Conservation (phyloP, 2,113 vertebrate species). For the Sorex fumeus region DNA sequence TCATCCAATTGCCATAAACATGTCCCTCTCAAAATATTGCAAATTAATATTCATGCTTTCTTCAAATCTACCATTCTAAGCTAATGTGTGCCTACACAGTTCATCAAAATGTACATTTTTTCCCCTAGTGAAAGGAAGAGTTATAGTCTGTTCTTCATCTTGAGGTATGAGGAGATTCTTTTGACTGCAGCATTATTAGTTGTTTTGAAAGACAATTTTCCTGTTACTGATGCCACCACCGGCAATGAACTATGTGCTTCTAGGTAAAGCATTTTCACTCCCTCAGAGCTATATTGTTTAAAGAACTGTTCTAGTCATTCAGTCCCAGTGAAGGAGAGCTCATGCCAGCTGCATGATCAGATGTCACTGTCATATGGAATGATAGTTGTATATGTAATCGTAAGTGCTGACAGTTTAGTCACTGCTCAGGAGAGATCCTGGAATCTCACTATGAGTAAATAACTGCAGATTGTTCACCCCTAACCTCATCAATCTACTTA, state of each 20-base stretch:
- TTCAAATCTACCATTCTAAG: conserved; percentile 79
- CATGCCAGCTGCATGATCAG: background rate
- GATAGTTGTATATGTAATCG: conserved; percentile 52
- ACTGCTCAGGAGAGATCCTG: conserved; percentile 62
- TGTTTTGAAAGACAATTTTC: conserved; percentile 65
- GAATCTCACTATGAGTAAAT: conserved; percentile 72
- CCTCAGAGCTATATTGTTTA: conserved; percentile 54
- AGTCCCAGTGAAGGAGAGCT: conserved; percentile 54
- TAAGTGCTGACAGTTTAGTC: conserved; percentile 65
- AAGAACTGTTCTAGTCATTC: conserved; percentile 67
- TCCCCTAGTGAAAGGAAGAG: conserved; percentile 51
- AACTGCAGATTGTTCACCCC: background rate
- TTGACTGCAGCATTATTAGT: conserved; percentile 22
- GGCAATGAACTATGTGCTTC: conserved; percentile 52
- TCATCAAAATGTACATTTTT: conserved; percentile 79
- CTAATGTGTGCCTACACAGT: conserved; percentile 79
- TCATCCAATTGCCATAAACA: conserved; percentile 88
- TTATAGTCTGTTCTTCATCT: conserved; percentile 77
- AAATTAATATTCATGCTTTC: conserved; percentile 89
- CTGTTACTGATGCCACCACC: conserved; percentile 39
- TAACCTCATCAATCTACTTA: conserved; percentile 57
- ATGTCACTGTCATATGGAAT: conserved; percentile 49
- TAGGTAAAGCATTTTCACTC: conserved; percentile 39
- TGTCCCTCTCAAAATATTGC: conserved; percentile 83
- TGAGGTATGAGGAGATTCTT: conserved; percentile 64